phyloP scores from a whole-genome alignment of 2,113 vertebrate genomes.

The Ellobius talpinus region DNA sequence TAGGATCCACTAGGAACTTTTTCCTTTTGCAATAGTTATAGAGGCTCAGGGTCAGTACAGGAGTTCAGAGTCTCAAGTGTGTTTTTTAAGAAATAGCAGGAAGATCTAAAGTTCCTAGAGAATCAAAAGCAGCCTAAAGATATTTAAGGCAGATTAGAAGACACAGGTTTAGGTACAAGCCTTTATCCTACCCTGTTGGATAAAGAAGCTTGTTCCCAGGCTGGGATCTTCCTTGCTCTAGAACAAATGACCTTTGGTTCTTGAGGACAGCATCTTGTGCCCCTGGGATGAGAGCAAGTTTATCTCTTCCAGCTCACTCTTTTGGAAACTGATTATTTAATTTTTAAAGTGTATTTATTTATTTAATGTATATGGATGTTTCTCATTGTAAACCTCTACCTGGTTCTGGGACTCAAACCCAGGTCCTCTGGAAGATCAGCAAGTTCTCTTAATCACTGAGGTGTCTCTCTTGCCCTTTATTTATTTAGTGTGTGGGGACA shows the following conservation, averaged over 20 bases:
- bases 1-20: not conserved
- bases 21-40: not conserved
- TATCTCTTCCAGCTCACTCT: not conserved
- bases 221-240: constrained; percentile 12
- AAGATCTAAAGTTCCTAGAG: not conserved
- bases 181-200: too few species aligned
- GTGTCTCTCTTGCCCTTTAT: not conserved
- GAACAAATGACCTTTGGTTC: not conserved
- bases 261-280: not conserved
- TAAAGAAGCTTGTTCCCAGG: not conserved
- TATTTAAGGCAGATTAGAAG: not conserved
- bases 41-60: not conserved
- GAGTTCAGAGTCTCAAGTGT: not conserved
- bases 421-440: not conserved
- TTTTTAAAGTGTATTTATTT: not conserved
- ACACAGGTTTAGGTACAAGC: not conserved
- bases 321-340: not conserved
- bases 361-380: not conserved
- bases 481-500: not conserved
- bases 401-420: not conserved
- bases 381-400: not conserved
- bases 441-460: not conserved
- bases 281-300: not conserved
- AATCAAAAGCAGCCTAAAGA: not conserved
- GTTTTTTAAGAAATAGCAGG: not conserved